These are phyloP conservation scores for Pseudorasbora parva DNA, from an alignment of 2,113 vertebrate species.

Conservation along the genomic window DNA sequence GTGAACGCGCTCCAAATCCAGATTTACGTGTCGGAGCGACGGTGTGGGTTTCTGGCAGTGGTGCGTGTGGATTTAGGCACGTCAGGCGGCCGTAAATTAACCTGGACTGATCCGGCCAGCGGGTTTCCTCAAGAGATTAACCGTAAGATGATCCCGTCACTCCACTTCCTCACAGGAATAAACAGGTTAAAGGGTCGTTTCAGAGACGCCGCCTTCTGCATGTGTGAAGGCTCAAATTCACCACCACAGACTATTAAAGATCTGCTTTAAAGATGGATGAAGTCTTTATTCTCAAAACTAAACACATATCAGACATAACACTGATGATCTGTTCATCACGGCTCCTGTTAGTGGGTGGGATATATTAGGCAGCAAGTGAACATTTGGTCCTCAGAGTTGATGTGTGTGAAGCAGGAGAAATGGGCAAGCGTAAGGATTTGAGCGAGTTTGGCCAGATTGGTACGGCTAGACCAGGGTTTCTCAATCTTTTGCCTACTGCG, in stretches of 20 bases:
- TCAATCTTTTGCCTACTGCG: no score
- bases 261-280: background rate
- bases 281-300: background rate
- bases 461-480: no score
- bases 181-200: slow-evolving; percentile 62
- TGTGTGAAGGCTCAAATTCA: background rate
- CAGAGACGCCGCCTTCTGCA: background rate
- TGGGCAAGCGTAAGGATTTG: no score
- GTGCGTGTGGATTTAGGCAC: slow-evolving; percentile 69
- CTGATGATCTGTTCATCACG: no score
- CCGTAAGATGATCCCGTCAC: slow-evolving; percentile 72
- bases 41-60: slow-evolving; percentile 67
- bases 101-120: slow-evolving; percentile 53
- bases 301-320: no score
- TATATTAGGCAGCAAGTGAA: no score
- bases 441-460: no score
- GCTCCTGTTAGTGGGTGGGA: no score
- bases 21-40: slow-evolving; percentile 75
- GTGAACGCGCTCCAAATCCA: slow-evolving; percentile 64
- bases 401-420: no score
- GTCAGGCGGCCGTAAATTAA: slow-evolving; percentile 65
- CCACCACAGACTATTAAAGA: background rate
- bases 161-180: slow-evolving; percentile 66
- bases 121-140: slow-evolving; percentile 52
- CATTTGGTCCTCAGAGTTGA: no score